Evolutionary conservation across 2,797 vertebrate species (phyloP).

Genomic region (Rhinogobio ventralis): DNA sequence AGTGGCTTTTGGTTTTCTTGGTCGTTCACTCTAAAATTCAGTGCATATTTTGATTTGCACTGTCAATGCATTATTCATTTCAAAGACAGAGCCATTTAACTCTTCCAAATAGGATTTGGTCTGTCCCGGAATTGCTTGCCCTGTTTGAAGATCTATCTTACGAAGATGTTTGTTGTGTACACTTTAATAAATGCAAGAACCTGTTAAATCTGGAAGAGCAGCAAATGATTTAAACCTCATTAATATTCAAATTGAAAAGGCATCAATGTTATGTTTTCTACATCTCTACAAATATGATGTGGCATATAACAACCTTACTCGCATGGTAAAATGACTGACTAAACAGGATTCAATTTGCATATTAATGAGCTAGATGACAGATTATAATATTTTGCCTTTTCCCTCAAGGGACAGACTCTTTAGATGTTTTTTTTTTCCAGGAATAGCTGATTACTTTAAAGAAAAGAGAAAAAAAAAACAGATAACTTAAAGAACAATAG

Average conservation of each 20-base stretch:
- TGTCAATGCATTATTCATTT: constrained; percentile 26
- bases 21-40: not conserved
- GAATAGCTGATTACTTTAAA: constrained; percentile 59
- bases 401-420: constrained; percentile 64
- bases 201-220: constrained; percentile 63
- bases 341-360: constrained; percentile 74
- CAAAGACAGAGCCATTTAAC: constrained; percentile 44
- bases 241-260: constrained; percentile 73
- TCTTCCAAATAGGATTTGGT: constrained; percentile 55
- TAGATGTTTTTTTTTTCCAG: constrained; percentile 61
- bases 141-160: constrained; percentile 53
- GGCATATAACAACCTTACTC: constrained; percentile 67
- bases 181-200: constrained; percentile 63
- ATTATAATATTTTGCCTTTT: constrained; percentile 70
- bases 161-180: constrained; percentile 60
- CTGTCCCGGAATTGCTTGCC: constrained; percentile 31
- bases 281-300: constrained; percentile 71
- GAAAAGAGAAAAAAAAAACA: constrained; percentile 39
- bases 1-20: not conserved
- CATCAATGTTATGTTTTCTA: constrained; percentile 71
- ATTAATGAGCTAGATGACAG: constrained; percentile 73
- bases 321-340: constrained; percentile 68
- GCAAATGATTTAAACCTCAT: constrained; percentile 70
- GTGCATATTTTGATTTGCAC: constrained; percentile 15
- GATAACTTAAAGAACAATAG: constrained; percentile 58